Conservation (phyloP, 2,888 invertebrate species). For the Drosophila borborema region DNA sequence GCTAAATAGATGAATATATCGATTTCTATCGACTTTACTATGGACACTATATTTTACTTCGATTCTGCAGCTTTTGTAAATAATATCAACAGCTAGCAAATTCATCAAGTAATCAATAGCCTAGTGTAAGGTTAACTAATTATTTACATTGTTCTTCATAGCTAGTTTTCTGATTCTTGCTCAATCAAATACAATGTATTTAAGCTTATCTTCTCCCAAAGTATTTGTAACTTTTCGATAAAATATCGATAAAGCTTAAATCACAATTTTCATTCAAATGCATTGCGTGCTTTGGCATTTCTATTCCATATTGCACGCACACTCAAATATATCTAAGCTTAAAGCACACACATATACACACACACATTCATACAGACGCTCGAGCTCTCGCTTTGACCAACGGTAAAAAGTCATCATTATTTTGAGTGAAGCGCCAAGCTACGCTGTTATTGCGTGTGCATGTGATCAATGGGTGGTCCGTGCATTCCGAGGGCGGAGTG, state of each 20-base stretch:
- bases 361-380: background rate
- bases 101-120: too few species aligned
- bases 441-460: conserved; percentile 11
- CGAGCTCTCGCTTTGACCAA: conserved; percentile 15
- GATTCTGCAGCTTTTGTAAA: too few species aligned
- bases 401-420: conserved; percentile 39
- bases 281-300: background rate
- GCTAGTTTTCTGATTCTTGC: background rate
- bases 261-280: background rate
- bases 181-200: background rate
- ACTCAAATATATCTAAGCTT: background rate
- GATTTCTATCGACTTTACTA: too few species aligned
- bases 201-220: background rate
- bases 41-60: too few species aligned
- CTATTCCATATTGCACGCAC: background rate
- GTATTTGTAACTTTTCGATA: background rate
- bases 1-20: too few species aligned
- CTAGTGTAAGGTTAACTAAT: background rate
- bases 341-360: background rate
- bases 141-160: background rate
- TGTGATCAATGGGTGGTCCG: background rate
- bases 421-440: conserved; percentile 31
- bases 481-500: background rate
- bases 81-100: too few species aligned
- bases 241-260: conserved; percentile 2